phyloP scores from a whole-genome alignment of 2,797 vertebrate species.

The Enteromius mattozi region DNA sequence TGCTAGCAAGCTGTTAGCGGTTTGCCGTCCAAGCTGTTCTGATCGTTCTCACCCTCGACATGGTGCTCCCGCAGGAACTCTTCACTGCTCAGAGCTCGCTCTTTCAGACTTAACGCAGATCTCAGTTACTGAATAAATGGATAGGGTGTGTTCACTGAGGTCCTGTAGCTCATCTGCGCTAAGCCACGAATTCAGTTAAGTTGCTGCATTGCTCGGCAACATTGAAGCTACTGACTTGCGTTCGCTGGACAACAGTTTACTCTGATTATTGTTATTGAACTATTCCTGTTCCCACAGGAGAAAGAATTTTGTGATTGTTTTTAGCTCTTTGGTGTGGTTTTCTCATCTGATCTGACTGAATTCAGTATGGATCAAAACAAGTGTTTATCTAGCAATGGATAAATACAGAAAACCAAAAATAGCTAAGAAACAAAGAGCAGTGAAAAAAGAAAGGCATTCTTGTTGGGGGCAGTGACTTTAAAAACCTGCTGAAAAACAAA shows the following conservation, averaged over 20 bases:
- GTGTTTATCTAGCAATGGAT: background rate
- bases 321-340: background rate
- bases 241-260: too few species aligned
- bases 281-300: background rate
- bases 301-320: background rate
- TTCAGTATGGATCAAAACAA: background rate
- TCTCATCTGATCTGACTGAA: background rate
- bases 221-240: background rate
- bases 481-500: background rate
- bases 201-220: background rate
- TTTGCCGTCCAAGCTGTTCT: constrained; percentile 36
- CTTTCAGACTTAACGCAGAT: background rate
- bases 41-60: constrained; percentile 2
- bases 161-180: background rate
- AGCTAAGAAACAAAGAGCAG: background rate
- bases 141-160: background rate
- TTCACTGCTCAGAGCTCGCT: background rate
- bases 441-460: background rate
- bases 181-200: background rate
- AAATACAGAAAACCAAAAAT: background rate
- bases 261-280: background rate
- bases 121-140: background rate
- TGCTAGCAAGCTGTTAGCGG: constrained; percentile 34
- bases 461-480: background rate
- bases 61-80: background rate